Evolutionary conservation across 2,113 vertebrate genomes (phyloP).

Genomic region (Psophia crepitans): DNA sequence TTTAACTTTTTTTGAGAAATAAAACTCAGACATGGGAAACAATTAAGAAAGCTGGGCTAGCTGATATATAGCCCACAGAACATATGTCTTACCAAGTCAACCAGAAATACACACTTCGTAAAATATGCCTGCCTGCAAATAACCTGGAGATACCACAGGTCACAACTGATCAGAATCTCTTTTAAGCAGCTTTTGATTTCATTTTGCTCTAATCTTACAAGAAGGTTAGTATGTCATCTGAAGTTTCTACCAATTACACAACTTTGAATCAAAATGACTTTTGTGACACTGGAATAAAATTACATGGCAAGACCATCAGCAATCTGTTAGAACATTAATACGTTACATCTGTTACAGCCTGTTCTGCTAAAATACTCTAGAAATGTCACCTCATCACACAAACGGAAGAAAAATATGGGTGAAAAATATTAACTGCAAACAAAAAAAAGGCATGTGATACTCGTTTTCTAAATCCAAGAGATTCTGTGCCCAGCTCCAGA

Average conservation of each 20-base stretch:
- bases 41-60: not conserved
- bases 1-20: not conserved
- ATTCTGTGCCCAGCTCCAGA: not conserved
- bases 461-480: not conserved
- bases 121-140: not conserved
- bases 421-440: not conserved
- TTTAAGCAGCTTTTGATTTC: not conserved
- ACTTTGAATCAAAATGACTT: not conserved
- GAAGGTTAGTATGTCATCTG: not conserved
- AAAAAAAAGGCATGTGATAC: not conserved
- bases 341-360: not conserved
- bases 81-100: not conserved
- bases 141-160: not conserved
- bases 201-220: not conserved
- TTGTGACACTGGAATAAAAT: not conserved
- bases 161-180: not conserved
- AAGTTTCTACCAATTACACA: not conserved
- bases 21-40: not conserved
- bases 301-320: not conserved
- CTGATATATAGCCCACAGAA: not conserved
- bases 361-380: not conserved
- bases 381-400: not conserved
- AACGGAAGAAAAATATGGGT: not conserved
- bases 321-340: not conserved
- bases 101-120: accelerated